Percentiles rank a stretch among this genome's conserved stretches.
Conservation (phyloP, 2,797 vertebrate genomes). For the Enteromius radiatus region DNA sequence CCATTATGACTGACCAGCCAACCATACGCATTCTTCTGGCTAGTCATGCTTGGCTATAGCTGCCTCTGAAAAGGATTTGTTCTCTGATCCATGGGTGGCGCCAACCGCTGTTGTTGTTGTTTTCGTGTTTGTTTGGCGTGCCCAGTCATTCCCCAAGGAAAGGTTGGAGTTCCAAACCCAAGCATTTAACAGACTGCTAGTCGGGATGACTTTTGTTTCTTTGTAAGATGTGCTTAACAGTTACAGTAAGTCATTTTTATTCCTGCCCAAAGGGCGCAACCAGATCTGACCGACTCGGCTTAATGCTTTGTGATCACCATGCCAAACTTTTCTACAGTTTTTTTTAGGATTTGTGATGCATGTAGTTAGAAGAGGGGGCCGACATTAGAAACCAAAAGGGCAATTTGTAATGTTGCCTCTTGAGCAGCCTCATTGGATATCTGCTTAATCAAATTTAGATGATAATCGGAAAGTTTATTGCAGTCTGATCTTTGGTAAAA, state of each 20-base stretch:
- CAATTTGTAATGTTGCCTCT: conserved; percentile 20
- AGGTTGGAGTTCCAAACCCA: conserved; percentile 27
- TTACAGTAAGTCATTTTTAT: conserved; percentile 26
- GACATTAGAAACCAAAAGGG: conserved; percentile 27
- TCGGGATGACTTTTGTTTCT: conserved; percentile 20
- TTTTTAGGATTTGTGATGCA: conserved; percentile 42
- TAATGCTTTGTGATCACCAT: conserved; percentile 36
- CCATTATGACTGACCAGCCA: conserved; percentile 82
- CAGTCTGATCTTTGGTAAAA: not conserved
- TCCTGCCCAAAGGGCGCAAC: conserved; percentile 24
- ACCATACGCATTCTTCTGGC: conserved; percentile 80
- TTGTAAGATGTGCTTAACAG: conserved; percentile 32
- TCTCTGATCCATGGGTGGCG: conserved; percentile 49
- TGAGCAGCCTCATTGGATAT: conserved; percentile 14
- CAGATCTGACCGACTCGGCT: conserved; percentile 12
- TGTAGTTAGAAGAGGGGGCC: conserved; percentile 12
- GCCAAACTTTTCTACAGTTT: conserved; percentile 27
- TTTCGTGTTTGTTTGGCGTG: conserved; percentile 40
- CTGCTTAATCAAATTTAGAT: conserved; percentile 6
- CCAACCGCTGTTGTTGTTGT: conserved; percentile 32
- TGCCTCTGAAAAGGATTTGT: conserved; percentile 57
- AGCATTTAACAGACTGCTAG: conserved; percentile 24
- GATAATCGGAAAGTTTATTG: not conserved
- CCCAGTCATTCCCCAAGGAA: conserved; percentile 38
- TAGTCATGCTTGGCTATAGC: conserved; percentile 69